Percentiles rank a stretch among this genome's conserved stretches.
Evolutionary conservation across 2,113 vertebrate species (phyloP).

Genomic region (Hemichromis elongatus): DNA sequence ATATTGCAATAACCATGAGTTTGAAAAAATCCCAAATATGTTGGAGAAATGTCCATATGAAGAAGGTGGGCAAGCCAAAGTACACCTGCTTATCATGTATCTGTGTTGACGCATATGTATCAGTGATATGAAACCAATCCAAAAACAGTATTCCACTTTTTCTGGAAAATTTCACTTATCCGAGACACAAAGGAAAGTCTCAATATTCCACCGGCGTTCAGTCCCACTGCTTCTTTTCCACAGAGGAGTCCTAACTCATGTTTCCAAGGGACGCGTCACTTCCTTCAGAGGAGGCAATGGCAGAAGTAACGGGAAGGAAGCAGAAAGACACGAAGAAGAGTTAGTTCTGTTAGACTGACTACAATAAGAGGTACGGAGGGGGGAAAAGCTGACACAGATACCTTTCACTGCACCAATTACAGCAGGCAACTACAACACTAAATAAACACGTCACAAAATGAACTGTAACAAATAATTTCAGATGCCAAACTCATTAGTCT

Average conservation of each 20-base stretch:
- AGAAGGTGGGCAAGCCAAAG: neutral
- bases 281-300: conserved; percentile 55
- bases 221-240: neutral
- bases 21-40: neutral
- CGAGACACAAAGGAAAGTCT: conserved; percentile 16
- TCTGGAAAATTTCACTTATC: neutral
- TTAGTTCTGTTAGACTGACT: conserved; percentile 7
- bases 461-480: neutral
- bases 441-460: neutral
- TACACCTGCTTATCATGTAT: neutral
- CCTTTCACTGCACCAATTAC: conserved; percentile 10
- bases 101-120: neutral
- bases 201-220: neutral
- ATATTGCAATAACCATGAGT: neutral
- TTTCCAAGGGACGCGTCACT: conserved; percentile 64
- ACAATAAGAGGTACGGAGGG: neutral
- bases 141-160: neutral
- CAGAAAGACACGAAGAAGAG: conserved; percentile 9
- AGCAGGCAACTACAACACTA: neutral
- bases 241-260: conserved; percentile 45
- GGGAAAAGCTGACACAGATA: neutral
- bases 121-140: neutral
- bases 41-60: neutral
- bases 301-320: conserved; percentile 11
- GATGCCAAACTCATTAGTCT: neutral